Percentiles rank a stretch among this genome's conserved stretches.
Evolutionary conservation across 1,140 invertebrate genomes (phyloP).

Genomic region (Pachypeltis micranthus): DNA sequence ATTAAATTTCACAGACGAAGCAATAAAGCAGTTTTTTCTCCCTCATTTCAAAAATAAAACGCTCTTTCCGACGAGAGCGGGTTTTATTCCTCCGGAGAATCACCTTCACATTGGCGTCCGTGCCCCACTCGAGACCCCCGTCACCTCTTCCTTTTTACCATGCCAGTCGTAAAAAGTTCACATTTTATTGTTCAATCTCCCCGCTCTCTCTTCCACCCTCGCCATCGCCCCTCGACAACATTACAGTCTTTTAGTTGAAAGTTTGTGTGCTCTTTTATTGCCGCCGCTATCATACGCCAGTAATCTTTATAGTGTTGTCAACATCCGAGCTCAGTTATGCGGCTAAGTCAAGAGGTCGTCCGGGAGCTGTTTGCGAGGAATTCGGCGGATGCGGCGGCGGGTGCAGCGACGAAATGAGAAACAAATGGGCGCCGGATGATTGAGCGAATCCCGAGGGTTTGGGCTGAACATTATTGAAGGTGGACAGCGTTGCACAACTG

Average conservation of each 20-base stretch:
- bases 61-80: not conserved
- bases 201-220: no score
- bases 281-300: not conserved
- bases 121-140: not conserved
- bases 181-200: slow-evolving; percentile 6
- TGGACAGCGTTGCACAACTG: no score
- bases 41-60: not conserved
- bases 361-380: not conserved
- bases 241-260: slow-evolving; percentile 4
- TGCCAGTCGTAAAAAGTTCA: not conserved
- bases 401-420: not conserved
- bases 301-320: not conserved
- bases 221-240: not conserved
- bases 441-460: not conserved
- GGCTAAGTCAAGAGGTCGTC: not conserved
- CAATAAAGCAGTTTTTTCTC: not conserved
- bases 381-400: not conserved
- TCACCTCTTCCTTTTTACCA: not conserved
- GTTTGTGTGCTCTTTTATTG: not conserved
- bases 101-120: not conserved
- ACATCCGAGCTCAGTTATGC: not conserved
- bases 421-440: not conserved
- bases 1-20: not conserved
- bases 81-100: not conserved
- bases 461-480: not conserved